Evolutionary conservation across 2,888 invertebrate genomes (phyloP).

Genomic region (Scaptomyza caliginosa): DNA sequence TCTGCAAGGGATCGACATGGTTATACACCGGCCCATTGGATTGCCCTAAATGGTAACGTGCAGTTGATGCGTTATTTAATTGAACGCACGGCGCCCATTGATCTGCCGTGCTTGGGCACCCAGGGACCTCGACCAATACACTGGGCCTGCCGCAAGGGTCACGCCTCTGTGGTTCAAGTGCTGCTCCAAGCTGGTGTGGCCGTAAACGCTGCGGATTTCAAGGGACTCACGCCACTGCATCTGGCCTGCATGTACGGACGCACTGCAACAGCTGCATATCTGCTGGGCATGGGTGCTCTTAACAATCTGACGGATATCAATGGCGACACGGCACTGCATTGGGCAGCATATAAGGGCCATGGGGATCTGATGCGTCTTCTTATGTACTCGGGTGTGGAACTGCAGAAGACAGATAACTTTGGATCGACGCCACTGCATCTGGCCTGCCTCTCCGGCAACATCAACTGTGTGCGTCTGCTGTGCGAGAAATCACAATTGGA

Average conservation of each 20-base stretch:
- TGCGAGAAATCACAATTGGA: constrained; percentile 96
- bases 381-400: constrained; percentile 95
- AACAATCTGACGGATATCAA: constrained; percentile 95
- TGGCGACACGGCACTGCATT: constrained; percentile 96
- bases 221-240: constrained; percentile 93
- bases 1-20: constrained; percentile 95
- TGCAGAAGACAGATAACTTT: constrained; percentile 95
- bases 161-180: constrained; percentile 93
- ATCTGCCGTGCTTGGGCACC: constrained; percentile 91
- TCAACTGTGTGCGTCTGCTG: constrained; percentile 92
- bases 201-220: constrained; percentile 95
- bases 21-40: constrained; percentile 97
- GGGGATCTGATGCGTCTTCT: constrained; percentile 93
- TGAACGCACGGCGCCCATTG: constrained; percentile 92
- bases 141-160: constrained; percentile 97
- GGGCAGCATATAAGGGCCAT: constrained; percentile 97
- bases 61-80: constrained; percentile 94
- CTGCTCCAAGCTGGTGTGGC: constrained; percentile 92
- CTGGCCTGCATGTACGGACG: constrained; percentile 97
- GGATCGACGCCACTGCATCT: constrained; percentile 96
- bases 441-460: constrained; percentile 94
- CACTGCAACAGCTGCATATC: constrained; percentile 94
- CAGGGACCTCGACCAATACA: constrained; percentile 94
- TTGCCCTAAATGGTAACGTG: constrained; percentile 92
- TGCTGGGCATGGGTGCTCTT: constrained; percentile 94